Evolutionary conservation across 2,113 vertebrate species (phyloP), one percentile per base, ranked within the genome.

Genomic region (Labeo rohita): DNA sequence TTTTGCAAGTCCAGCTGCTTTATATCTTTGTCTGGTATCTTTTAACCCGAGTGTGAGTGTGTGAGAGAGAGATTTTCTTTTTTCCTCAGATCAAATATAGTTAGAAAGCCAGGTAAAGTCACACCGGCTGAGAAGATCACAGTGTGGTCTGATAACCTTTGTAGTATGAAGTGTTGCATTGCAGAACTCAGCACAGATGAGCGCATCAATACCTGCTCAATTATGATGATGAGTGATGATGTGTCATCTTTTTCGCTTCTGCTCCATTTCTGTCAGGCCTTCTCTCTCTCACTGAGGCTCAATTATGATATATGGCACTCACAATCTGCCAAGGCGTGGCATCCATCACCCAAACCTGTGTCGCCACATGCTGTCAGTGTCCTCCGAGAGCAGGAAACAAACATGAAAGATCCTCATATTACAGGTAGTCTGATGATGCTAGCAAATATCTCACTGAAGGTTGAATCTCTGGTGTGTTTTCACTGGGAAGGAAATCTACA

Each of bases 291-390:
- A 75, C 39, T 36, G 75, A 78, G 65, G 43, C 77, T 86, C 75
- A 87, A 89, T 83, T 84, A 80, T 89, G 85, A 89, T 89, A 72
- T 66, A 87, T 89, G 78, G 63, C 72, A 72, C 83, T 85, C 45
- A 72, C 18, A 47, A 77, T 81, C 61, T 63, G 78, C 82, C 59
- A 73, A 76, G 74, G 83, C 15, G 70, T 81, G 76, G 66, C 74
- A 89, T 89, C 84, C 83, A 87, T 87, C 86, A 89, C 80, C 73
- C 43, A 87, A 84, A 65, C 73, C n/a, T 65, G n/a, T 85, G 84
- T 83, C 84, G 87, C 86, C 36, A 66, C 43, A 72, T 39, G 84
- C 56, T 65, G 70, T 84, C 70, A 84, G 13, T 76, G 72, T 87
- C 70, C 85, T 68, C 50, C 3, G 52, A 68, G 72, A 66, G 61